A percentile compares a stretch with the other conserved stretches of the same genome.
Conservation (phyloP, 2,113 vertebrate species). For the Atractosteus spatula region DNA sequence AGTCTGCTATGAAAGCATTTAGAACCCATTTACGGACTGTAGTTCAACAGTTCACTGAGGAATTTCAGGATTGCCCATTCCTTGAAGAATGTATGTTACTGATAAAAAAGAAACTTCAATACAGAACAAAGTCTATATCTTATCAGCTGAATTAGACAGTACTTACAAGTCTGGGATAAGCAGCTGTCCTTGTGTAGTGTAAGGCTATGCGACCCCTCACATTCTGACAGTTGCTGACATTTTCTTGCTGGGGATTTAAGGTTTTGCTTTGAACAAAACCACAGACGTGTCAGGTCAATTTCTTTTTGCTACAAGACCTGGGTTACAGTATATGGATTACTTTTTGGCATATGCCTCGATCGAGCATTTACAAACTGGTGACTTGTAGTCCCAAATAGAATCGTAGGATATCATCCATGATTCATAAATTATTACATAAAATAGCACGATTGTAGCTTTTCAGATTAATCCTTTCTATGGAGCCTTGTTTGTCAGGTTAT, state of each 20-base stretch:
- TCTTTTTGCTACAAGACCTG: neutral
- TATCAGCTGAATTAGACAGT: constrained; percentile 12
- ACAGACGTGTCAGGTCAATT: neutral
- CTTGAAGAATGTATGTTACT: constrained; percentile 2
- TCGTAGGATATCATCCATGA: neutral
- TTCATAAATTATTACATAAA: neutral
- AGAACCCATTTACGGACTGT: too few species aligned
- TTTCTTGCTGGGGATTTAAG: constrained; percentile 3
- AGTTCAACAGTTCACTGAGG: neutral
- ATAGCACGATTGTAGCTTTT: neutral
- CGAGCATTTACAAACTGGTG: too few species aligned
- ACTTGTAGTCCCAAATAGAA: neutral
- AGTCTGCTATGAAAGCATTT: too few species aligned
- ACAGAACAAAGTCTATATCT: neutral
- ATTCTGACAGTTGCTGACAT: constrained; percentile 25
- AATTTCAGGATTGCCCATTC: constrained; percentile 19
- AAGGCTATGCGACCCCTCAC: constrained; percentile 24
- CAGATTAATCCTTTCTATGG: neutral
- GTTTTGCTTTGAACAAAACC: constrained; percentile 7
- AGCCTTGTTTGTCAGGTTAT: neutral
- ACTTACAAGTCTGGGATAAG: constrained; percentile 23
- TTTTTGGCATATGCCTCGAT: neutral
- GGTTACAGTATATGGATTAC: neutral
- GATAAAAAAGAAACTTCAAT: neutral
- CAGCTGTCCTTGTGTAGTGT: constrained; percentile 1